Evolutionary conservation across 2,797 vertebrate genomes (phyloP).

Genomic region (Neomorphus geoffroyi): DNA sequence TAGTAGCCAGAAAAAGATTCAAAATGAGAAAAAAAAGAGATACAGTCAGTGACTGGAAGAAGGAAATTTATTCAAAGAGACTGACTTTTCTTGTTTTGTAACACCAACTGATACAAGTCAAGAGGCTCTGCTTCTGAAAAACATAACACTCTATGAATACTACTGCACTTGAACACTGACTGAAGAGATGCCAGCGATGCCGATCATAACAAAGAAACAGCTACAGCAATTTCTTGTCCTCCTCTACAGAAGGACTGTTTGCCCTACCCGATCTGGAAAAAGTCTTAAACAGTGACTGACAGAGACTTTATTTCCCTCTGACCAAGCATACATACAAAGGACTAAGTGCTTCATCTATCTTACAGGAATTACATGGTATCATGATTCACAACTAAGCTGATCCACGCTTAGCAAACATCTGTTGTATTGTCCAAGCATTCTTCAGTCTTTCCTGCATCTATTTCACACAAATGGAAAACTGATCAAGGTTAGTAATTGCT

Average conservation of each 20-base stretch:
- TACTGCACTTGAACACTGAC: not conserved
- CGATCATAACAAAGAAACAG: not conserved
- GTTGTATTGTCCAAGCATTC: not conserved
- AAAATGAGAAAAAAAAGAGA: not conserved
- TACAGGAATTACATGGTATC: not conserved
- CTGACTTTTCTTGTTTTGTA: not conserved
- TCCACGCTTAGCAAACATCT: not conserved
- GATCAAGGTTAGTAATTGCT: not conserved
- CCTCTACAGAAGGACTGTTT: not conserved
- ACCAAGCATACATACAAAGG: accelerated
- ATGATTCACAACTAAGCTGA: not conserved
- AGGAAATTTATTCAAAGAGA: not conserved
- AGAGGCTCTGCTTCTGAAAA: constrained; percentile 5
- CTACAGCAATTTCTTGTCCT: not conserved
- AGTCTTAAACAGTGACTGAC: not conserved
- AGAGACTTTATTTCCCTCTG: not conserved
- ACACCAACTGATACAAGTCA: not conserved
- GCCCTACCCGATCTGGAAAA: not conserved
- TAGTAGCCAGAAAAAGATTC: not conserved
- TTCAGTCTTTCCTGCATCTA: not conserved
- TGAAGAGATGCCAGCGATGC: constrained; percentile 26
- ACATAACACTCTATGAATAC: not conserved
- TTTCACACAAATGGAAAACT: not conserved
- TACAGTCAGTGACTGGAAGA: not conserved
- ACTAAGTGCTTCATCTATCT: not conserved